phyloP scores from a whole-genome alignment of 37 sponge, comb jelly and placozoan species.

The Axinella damicornis region DNA sequence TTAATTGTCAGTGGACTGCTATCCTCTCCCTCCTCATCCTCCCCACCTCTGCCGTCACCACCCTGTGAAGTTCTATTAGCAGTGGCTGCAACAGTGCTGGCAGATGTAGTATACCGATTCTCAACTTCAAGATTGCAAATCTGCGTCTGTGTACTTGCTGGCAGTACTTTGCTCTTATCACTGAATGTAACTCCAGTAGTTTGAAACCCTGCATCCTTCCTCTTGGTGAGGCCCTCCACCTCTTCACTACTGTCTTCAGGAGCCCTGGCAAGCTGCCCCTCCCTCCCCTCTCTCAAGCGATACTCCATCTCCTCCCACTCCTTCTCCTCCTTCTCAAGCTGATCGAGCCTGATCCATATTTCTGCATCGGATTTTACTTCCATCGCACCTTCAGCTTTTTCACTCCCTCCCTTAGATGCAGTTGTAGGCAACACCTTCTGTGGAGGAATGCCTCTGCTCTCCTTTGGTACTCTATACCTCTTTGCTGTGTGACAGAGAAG shows the following conservation, averaged over 20 bases:
- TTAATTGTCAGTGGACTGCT: background rate
- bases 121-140: no score
- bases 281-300: background rate
- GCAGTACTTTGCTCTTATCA: no score
- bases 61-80: no score
- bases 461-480: conserved; percentile 6
- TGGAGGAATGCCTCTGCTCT: conserved; percentile 22
- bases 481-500: background rate
- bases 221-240: background rate
- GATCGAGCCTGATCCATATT: conserved; percentile 51
- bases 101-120: no score
- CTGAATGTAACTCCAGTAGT: no score
- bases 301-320: no score
- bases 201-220: background rate
- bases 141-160: no score
- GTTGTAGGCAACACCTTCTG: conserved; percentile 8
- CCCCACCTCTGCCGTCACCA: background rate
- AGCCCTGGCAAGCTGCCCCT: background rate
- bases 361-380: conserved; percentile 18
- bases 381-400: background rate
- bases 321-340: conserved; percentile 63
- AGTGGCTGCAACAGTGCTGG: no score
- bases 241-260: background rate
- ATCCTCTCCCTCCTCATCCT: conserved; percentile 6
- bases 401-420: background rate